phyloP scores from a whole-genome alignment of 2,888 invertebrate genomes.

The Xestia c-nigrum region DNA sequence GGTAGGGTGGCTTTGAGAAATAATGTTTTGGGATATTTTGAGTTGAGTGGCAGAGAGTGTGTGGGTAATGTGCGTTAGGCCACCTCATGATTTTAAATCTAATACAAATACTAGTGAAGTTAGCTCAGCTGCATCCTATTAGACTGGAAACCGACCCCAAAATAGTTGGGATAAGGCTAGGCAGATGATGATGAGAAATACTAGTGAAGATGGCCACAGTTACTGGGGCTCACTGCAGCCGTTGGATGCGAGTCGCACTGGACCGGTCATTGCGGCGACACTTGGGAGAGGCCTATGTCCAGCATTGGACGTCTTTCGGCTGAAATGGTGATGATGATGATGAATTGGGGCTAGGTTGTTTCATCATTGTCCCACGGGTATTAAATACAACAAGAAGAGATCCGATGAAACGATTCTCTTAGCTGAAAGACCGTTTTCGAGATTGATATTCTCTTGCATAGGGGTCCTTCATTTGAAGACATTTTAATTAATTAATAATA shows the following conservation, averaged over 20 bases:
- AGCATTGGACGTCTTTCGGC: no score
- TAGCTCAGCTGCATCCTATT: background rate
- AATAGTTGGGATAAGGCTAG: no score
- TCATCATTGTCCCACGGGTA: background rate
- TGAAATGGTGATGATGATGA: no score
- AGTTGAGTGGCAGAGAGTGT: background rate
- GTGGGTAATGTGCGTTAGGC: background rate
- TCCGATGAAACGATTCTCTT: background rate
- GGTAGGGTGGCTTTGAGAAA: slow-evolving; percentile 43
- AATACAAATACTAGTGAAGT: background rate
- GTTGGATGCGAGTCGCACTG: no score
- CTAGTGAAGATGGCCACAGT: background rate
- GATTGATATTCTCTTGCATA: background rate
- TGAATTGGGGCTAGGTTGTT: background rate
- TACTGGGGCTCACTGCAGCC: background rate
- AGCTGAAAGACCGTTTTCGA: background rate
- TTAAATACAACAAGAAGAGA: background rate
- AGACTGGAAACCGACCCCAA: no score
- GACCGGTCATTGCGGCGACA: no score
- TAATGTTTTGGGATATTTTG: slow-evolving; percentile 39
- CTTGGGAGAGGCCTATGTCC: no score
- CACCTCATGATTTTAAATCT: no score
- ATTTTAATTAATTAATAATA: no score
- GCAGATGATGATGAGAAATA: background rate
- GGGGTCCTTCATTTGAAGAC: background rate